Base-by-base conservation (phyloP, 2,888 invertebrate species). In the Aleiodes leptofemur region DNA sequence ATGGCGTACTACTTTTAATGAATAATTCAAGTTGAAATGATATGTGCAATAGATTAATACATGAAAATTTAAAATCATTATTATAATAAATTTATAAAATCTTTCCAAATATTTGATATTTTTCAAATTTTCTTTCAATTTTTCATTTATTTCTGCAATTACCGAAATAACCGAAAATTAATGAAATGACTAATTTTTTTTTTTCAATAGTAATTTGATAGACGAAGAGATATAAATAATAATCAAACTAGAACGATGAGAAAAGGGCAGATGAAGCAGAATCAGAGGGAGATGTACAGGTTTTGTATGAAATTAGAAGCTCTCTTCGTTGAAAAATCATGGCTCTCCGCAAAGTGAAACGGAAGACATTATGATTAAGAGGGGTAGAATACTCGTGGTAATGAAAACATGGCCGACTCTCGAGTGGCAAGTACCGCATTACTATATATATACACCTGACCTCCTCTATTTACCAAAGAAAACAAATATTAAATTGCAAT, bases 351-450 rank as follows among this genome's bases (percentile, higher is more conserved):
- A 69, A 77, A 79, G 76, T 76, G 78, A 73, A 77, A 78, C 74
- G 82, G 77, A 77, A 81, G 82, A 81, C 81, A 82, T 81, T 77
- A 82, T 87, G 87, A 87, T 87, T 85, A 86, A 87, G 87, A 82
- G 83, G 84, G 83, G 85, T 86, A 85, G 86, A 87, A 87, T 84
- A 83, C 80, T 78, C 78, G 82, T 77, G 82, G 79, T 87, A 87
- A 87, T 87, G 87, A 87, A 87, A 87, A 87, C 87, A 87, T 87
- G 87, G 86, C 87, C 83, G 87, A 68, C 68, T 31, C 13, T 23
- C 1, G 23, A 61, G 9, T 8, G 2, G n/a, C 86, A 82, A 84
- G 80, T 82, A 38, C 70, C 70, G 75, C 57, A 68, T 64, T 69
- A 71, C 64, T 23, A 23, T 23, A 23, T 6, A 34, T 34, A 6